Evolutionary conservation across 1,140 invertebrate species (phyloP).

Genomic region (Tetramorium parvispinum): DNA sequence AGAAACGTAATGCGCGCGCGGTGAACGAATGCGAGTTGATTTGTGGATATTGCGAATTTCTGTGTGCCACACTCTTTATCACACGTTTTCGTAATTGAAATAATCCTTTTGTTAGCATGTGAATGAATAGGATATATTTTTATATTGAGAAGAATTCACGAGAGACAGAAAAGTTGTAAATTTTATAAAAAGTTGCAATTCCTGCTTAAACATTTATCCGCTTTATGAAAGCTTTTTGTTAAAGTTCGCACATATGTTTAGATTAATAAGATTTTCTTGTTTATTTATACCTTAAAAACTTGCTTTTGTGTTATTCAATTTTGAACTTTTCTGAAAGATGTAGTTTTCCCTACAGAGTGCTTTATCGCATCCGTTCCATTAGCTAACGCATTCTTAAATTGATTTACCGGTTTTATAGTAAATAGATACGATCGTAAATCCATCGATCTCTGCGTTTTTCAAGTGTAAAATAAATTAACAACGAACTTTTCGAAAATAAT

Average conservation of each 20-base stretch:
- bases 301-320: neutral
- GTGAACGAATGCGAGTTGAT: neutral
- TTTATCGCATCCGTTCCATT: constrained; percentile 3
- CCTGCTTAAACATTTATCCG: neutral
- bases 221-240: neutral
- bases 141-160: neutral
- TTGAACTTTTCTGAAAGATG: neutral
- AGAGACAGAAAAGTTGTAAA: neutral
- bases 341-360: neutral
- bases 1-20: neutral
- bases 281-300: neutral
- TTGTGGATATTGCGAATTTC: neutral
- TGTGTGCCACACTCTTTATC: neutral
- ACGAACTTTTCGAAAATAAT: neutral
- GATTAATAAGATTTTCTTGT: neutral
- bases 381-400: constrained; percentile 15
- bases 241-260: neutral
- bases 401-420: neutral
- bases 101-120: neutral
- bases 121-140: neutral
- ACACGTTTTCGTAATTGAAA: neutral
- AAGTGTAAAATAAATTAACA: constrained; percentile 17
- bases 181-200: neutral
- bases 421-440: neutral
- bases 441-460: neutral